Percentiles rank a stretch among this genome's conserved stretches.
phyloP scores from a whole-genome alignment of 2,113 vertebrate genomes.

The Protobothrops flavoviridis region DNA sequence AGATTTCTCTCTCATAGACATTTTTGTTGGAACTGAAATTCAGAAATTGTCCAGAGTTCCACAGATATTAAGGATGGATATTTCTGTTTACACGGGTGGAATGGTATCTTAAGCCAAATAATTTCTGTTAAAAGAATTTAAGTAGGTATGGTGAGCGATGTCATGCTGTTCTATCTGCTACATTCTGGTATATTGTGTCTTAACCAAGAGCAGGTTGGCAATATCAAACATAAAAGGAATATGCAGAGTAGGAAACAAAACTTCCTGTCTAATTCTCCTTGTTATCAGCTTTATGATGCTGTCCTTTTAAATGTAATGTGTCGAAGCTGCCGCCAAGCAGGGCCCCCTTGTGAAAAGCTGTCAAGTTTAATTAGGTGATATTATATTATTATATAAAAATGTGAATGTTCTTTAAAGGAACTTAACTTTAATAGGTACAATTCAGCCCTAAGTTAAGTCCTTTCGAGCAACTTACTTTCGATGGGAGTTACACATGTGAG shows the following conservation, averaged over 20 bases:
- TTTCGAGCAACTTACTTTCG: not conserved
- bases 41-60: not conserved
- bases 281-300: conserved; percentile 53
- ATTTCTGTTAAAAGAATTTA: not conserved
- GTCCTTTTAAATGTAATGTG: conserved; percentile 53
- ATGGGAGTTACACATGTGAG: not conserved
- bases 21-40: not conserved
- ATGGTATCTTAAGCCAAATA: conserved; percentile 8
- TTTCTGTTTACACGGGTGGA: not conserved
- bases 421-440: not conserved
- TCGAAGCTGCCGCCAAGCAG: conserved; percentile 52
- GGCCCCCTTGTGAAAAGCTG: conserved; percentile 58
- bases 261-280: conserved; percentile 45
- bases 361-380: conserved; percentile 66
- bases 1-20: not conserved
- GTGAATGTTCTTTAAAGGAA: conserved; percentile 1
- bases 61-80: not conserved
- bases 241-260: conserved; percentile 41
- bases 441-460: not conserved
- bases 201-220: conserved; percentile 31
- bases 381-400: not conserved
- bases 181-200: conserved; percentile 4
- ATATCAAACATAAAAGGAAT: conserved; percentile 45
- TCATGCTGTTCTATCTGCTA: conserved; percentile 8
- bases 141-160: conserved; percentile 14